Base-by-base conservation (phyloP, 1,140 invertebrate species). In the Matsumurasca onukii region DNA sequence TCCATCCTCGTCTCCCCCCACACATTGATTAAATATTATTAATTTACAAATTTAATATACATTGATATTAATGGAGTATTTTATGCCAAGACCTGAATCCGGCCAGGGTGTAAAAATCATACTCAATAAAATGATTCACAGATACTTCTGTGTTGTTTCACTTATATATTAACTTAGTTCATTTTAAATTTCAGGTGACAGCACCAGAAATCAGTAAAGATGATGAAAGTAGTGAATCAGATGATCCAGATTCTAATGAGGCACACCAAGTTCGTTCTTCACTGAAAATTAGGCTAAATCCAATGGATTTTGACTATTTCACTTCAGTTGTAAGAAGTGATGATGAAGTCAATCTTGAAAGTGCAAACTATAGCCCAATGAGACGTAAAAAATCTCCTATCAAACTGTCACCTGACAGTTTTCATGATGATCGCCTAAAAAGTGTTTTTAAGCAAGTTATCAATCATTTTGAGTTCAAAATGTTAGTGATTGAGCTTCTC, bases 301-400 rank as follows among this genome's bases (percentile, higher is more conserved):
- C 82, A n/a, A 85, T 86, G 79, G 86, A 87, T 70, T 88, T 88
- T 72, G 83, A 86, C 52, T 88, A 88, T 71, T 88, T 88, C 73
- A 84, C 85, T 27, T 83, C 82, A 0, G 79, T 84, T 0, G 75
- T 85, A 0, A 76, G 83, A 0, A 85, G 84, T 67, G 82, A 86
- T 31, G 83, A 83, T 69, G 86, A 88, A 17, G 45, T 69, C 52
- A 67, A 22, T 55, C 67, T 71, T 48, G 75, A 78, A 51, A 76
- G 74, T 70, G 74, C 51, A 29, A 45, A 55, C 30, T 49, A 48
- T 20, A 63, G 55, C 15, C 52, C 66, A 51, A 57, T 70, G 30
- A 15, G 22, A n/a, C 24, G 39, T 1, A 69, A 66, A 39, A 62
- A 57, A 73, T 66, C 75, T 71, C 63, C 76, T 20, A 73, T 81